Evolutionary conservation across 2,113 vertebrate species (phyloP).

Genomic region (Perca schrenkii): DNA sequence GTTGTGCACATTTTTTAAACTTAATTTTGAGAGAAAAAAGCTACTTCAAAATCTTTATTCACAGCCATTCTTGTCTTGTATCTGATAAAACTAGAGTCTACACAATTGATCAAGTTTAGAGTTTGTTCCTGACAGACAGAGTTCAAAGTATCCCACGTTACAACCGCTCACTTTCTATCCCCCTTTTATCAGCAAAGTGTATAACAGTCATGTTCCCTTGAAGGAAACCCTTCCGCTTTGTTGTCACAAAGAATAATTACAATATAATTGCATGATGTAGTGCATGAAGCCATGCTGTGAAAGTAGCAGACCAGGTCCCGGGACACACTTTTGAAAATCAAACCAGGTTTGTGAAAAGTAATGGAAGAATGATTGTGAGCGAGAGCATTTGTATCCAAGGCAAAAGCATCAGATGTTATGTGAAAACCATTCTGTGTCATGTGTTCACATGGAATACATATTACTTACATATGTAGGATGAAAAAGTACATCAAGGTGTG

Average conservation of each 20-base stretch:
- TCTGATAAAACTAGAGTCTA: not conserved
- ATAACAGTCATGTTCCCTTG: constrained; percentile 19
- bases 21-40: not conserved
- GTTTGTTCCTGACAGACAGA: not conserved
- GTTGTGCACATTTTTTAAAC: not conserved
- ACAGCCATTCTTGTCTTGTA: not conserved
- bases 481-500: constrained; percentile 76
- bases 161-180: constrained; percentile 1
- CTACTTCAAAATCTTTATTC: not conserved
- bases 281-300: constrained; percentile 45
- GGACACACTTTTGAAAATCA: constrained; percentile 51
- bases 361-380: constrained; percentile 65
- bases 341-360: constrained; percentile 57
- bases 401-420: constrained; percentile 73
- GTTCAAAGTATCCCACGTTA: constrained; percentile 28
- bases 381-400: constrained; percentile 65
- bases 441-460: constrained; percentile 82
- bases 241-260: constrained; percentile 66
- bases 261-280: constrained; percentile 55
- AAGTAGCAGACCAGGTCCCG: constrained; percentile 44
- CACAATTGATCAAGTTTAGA: constrained; percentile 2
- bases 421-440: constrained; percentile 80
- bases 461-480: constrained; percentile 83
- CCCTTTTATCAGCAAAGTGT: not conserved
- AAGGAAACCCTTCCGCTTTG: constrained; percentile 45